Evolutionary conservation across 2,797 vertebrate species (phyloP).

Genomic region (Perodicticus potto): DNA sequence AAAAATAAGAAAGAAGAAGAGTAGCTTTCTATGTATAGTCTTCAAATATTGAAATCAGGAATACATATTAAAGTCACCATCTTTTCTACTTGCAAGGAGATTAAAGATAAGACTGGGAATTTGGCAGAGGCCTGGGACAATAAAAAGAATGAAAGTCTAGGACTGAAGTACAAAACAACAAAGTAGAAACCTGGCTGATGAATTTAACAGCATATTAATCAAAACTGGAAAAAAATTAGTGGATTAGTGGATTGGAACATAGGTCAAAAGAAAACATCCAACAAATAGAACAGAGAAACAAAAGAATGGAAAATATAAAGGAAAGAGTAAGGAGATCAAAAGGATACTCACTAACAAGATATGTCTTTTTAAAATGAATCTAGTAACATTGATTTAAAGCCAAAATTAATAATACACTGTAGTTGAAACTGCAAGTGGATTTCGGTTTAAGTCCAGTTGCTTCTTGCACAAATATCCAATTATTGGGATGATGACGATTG

Average conservation of each 20-base stretch:
- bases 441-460: neutral
- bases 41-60: neutral
- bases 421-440: neutral
- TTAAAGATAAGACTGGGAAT: neutral
- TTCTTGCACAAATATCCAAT: neutral
- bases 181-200: neutral
- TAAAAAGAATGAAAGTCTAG: neutral
- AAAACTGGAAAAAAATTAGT: neutral
- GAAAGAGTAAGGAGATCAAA: neutral
- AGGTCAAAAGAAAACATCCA: neutral
- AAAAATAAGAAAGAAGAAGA: conserved; percentile 31
- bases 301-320: neutral
- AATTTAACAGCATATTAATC: neutral
- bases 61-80: neutral
- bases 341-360: neutral
- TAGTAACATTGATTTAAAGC: neutral
- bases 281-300: neutral
- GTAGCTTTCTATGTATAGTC: neutral
- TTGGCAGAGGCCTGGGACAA: neutral
- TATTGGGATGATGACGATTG: neutral
- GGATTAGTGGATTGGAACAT: neutral
- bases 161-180: neutral
- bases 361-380: neutral
- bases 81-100: neutral
- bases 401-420: neutral